phyloP scores from a whole-genome alignment of 2,797 vertebrate species.

The Leptodactylus fallax region DNA sequence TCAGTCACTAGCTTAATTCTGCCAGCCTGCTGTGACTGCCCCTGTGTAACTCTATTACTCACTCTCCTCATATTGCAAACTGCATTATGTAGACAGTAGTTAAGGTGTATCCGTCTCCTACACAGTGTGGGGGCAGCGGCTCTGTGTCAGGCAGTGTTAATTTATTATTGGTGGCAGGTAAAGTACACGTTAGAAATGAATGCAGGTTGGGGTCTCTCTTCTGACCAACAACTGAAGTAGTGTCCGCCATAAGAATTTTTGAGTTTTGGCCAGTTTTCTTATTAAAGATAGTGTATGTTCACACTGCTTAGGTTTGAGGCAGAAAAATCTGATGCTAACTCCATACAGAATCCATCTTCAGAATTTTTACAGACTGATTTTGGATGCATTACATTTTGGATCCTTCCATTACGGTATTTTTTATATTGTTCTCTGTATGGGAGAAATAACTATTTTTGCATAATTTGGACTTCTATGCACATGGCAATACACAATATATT shows the following conservation, averaged over 20 bases:
- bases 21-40: conserved; percentile 10
- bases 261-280: no score
- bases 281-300: no score
- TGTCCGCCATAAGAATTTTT: neutral
- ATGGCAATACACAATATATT: no score
- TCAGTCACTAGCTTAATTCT: neutral
- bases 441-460: no score
- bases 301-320: no score
- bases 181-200: neutral
- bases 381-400: no score
- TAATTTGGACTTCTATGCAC: no score
- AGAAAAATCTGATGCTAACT: no score
- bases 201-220: neutral
- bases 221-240: neutral
- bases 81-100: neutral
- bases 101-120: neutral
- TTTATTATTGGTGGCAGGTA: neutral
- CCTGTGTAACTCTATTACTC: neutral
- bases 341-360: no score
- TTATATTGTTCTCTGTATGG: no score
- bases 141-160: neutral
- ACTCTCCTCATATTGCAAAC: neutral
- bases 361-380: no score
- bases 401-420: no score
- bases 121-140: neutral